These are phyloP conservation scores for Lycocorax pyrrhopterus DNA, from an alignment of 2,113 vertebrate genomes.

Conservation along the genomic window DNA sequence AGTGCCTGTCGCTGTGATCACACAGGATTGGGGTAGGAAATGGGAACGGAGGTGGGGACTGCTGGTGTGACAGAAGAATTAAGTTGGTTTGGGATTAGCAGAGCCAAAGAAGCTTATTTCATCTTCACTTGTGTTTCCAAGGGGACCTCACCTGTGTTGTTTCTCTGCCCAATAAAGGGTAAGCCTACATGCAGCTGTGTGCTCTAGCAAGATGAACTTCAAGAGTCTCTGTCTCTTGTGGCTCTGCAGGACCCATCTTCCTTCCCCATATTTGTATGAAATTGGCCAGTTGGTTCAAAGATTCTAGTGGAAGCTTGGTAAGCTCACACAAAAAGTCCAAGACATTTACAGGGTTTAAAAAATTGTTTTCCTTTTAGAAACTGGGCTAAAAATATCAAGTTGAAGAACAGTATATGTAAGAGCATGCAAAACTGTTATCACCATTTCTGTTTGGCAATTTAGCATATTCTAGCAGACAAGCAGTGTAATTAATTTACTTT, in stretches of 20 bases:
- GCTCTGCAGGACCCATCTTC: background rate
- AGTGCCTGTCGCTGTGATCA: background rate
- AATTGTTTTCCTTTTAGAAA: background rate
- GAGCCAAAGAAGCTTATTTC: background rate
- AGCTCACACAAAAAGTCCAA: background rate
- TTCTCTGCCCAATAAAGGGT: background rate
- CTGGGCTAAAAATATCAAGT: background rate
- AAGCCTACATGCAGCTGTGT: background rate
- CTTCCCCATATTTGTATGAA: background rate
- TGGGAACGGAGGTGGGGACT: rapidly evolving
- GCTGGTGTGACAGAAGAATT: background rate
- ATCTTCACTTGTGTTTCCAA: background rate
- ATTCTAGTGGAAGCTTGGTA: background rate
- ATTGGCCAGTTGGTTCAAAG: background rate
- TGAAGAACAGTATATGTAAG: background rate
- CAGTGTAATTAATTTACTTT: background rate
- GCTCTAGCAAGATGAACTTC: background rate
- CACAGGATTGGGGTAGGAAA: background rate
- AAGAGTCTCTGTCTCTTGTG: background rate
- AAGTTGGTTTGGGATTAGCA: background rate
- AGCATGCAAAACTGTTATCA: background rate
- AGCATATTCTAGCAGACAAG: background rate
- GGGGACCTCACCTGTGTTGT: background rate
- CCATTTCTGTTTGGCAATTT: background rate
- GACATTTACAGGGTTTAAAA: background rate